These are phyloP conservation scores for Cyanoderma ruficeps DNA, from an alignment of 2,113 vertebrate species.

Conservation along the genomic window DNA sequence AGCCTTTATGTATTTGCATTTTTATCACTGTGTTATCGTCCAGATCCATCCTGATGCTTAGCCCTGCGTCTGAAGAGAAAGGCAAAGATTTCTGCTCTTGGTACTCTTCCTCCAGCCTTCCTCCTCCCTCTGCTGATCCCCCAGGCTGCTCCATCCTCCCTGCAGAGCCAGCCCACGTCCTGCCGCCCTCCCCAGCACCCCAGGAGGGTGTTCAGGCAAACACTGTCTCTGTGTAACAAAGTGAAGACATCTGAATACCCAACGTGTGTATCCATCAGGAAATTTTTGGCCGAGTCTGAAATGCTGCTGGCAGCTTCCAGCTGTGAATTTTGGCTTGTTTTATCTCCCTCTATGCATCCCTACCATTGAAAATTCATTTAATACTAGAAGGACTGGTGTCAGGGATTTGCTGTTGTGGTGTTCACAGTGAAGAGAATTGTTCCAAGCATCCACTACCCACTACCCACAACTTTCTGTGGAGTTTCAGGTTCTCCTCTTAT, in stretches of 20 bases:
- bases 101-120: background rate
- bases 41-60: background rate
- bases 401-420: background rate
- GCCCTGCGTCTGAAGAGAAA: background rate
- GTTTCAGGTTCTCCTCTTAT: background rate
- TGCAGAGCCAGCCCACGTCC: background rate
- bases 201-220: background rate
- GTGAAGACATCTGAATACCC: background rate
- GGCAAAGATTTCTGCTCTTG: background rate
- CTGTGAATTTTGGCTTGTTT: conserved; percentile 29
- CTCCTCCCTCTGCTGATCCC: background rate
- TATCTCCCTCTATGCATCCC: background rate
- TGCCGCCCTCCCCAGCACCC: background rate
- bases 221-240: background rate
- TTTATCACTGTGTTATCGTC: background rate
- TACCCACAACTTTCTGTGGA: background rate
- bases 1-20: background rate
- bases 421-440: background rate
- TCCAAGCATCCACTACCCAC: background rate
- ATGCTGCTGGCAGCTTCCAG: conserved; percentile 28
- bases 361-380: conserved; percentile 25
- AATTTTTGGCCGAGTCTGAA: background rate
- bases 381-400: background rate
- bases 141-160: background rate
- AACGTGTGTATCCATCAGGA: background rate